These are phyloP conservation scores for Ophion slaviceki DNA, from an alignment of 2,888 invertebrate genomes.

Conservation along the genomic window DNA sequence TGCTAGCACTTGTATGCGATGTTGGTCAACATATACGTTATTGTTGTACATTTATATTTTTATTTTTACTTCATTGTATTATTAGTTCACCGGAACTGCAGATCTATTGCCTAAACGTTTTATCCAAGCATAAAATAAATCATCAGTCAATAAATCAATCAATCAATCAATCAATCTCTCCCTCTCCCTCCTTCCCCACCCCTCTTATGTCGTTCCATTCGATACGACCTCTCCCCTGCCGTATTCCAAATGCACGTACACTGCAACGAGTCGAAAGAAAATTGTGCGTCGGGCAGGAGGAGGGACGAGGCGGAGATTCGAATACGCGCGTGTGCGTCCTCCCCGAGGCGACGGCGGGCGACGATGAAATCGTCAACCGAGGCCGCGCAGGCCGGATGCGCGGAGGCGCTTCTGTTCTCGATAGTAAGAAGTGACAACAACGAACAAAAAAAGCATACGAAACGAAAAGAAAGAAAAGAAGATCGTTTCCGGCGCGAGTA, in stretches of 20 bases:
- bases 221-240: not conserved
- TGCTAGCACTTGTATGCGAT: no score
- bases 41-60: no score
- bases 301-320: conserved; percentile 28
- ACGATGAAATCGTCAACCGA: conserved; percentile 50
- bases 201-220: not conserved
- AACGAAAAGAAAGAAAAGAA: conserved; percentile 18
- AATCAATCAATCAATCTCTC: no score
- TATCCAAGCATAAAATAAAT: no score
- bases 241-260: no score
- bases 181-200: no score
- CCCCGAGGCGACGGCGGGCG: not conserved
- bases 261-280: conserved; percentile 20
- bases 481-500: conserved; percentile 55
- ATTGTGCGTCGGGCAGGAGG: not conserved
- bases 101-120: no score
- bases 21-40: no score
- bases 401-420: conserved; percentile 43
- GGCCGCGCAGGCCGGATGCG: conserved; percentile 56
- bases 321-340: not conserved
- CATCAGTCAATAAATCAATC: no score
- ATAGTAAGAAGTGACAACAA: conserved; percentile 51
- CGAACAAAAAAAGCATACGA: conserved; percentile 4
- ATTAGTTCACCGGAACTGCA: no score
- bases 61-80: no score